Evolutionary conservation across 2,797 vertebrate genomes (phyloP), one percentile per base, ranked within the genome.

Genomic region (Mormyrus hasselquistii): DNA sequence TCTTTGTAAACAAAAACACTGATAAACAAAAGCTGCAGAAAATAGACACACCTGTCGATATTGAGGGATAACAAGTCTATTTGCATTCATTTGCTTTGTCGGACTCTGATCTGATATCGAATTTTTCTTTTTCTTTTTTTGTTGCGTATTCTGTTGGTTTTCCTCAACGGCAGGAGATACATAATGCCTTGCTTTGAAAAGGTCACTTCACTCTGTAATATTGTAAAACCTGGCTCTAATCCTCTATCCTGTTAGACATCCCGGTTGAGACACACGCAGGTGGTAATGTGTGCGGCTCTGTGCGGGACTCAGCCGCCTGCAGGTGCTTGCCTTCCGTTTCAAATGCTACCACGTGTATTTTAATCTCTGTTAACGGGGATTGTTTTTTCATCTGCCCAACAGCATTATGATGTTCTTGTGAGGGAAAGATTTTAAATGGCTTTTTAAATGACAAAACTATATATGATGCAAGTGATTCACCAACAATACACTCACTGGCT

Each of bases 1-100:
- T 90, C 90, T 92, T 93, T 91, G 93, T 93, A 93, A 94, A 91
- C 92, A 91, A 92, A 90, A 89, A 91, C 92, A 93, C 93, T 90
- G 88, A 91, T 44, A 88, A 90, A 89, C 79, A 92, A 89, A 79
- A 89, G 47, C 87, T 91, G 89, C 89, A 89, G 92, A 90, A 89
- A 91, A 86, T 91, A 91, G 93, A 95, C 94, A 91, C 89, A 90
- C 88, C 88, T 86, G 83, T 89, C 89, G 92, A 95, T 94, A 93
- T 89, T 52, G 52, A 87, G 49, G 90, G 89, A 89, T 93, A 91
- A 83, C 52, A 19, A 89, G 89, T 82, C 84, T 5, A 38, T 89
- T 79, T 87, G 53, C 90, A 92, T 93, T 90, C n/a, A 90, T 89
- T 85, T 65, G 86, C 44, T 53, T 50, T 79, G 38, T 52, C 4